Evolutionary conservation across 2,113 vertebrate genomes (phyloP).

Genomic region (Pseudopodoces humilis): DNA sequence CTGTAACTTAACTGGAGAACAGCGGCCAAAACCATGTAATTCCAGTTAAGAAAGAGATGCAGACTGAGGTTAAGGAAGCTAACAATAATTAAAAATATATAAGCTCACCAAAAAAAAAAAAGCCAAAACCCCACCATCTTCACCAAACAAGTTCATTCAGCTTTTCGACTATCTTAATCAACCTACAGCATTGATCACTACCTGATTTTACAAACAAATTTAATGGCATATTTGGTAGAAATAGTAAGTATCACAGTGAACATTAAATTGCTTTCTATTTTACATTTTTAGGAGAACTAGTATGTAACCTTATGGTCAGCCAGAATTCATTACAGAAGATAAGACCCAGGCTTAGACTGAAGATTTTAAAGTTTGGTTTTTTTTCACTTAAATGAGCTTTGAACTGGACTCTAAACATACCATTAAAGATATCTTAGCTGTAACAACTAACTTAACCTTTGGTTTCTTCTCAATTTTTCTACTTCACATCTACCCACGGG

Average conservation of each 20-base stretch:
- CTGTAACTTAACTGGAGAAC: background rate
- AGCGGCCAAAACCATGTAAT: background rate
- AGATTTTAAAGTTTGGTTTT: background rate
- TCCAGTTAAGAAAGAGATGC: background rate
- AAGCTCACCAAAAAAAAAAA: background rate
- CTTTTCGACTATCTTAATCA: background rate
- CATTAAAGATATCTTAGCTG: background rate
- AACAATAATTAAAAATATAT: background rate
- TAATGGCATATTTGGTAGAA: background rate
- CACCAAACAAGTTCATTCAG: background rate
- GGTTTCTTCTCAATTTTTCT: background rate
- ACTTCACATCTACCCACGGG: background rate
- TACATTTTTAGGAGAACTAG: background rate
- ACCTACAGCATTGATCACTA: background rate
- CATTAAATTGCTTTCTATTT: background rate
- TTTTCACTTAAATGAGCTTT: background rate
- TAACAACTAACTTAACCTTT: background rate
- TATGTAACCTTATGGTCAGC: background rate
- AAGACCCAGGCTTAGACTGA: background rate
- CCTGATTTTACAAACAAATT: background rate
- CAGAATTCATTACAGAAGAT: background rate
- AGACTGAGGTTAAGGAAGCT: background rate
- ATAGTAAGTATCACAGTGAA: background rate
- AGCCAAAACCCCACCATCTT: background rate
- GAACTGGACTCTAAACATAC: background rate